phyloP scores from a whole-genome alignment of 1,140 invertebrate species.

The Drosophila fuyamai region DNA sequence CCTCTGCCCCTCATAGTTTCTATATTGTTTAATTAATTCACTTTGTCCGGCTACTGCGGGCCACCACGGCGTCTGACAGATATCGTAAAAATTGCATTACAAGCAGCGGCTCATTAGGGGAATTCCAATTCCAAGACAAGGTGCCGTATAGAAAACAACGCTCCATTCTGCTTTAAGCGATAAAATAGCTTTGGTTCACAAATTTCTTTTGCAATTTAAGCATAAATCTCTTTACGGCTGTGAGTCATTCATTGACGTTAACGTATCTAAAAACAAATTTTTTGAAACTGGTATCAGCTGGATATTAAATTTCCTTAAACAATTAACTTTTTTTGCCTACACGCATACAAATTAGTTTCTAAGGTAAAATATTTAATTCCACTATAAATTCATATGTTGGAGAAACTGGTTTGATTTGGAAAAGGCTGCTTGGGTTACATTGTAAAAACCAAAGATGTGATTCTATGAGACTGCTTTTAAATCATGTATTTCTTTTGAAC shows the following conservation, averaged over 20 bases:
- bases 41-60: constrained; percentile 34
- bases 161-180: constrained; percentile 3
- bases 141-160: constrained; percentile 19
- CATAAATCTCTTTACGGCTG: no score
- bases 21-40: constrained; percentile 75
- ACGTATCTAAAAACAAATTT: background rate
- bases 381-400: background rate
- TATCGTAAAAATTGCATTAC: constrained; percentile 75
- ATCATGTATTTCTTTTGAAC: no score
- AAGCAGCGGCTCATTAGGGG: constrained; percentile 58
- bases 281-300: background rate
- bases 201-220: background rate
- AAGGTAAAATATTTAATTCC: no score
- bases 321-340: no score
- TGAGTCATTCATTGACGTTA: no score
- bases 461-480: no score
- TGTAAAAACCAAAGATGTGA: no score
- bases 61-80: constrained; percentile 65
- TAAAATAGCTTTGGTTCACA: constrained; percentile 3
- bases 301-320: no score
- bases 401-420: constrained; percentile 1
- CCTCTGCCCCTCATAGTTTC: constrained; percentile 9
- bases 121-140: constrained; percentile 51
- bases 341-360: no score
- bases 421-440: no score